A percentile compares a stretch with the other conserved stretches of the same genome.
These are phyloP conservation scores for Phoenicopterus ruber DNA, from an alignment of 2,113 vertebrate genomes.

Conservation along the genomic window DNA sequence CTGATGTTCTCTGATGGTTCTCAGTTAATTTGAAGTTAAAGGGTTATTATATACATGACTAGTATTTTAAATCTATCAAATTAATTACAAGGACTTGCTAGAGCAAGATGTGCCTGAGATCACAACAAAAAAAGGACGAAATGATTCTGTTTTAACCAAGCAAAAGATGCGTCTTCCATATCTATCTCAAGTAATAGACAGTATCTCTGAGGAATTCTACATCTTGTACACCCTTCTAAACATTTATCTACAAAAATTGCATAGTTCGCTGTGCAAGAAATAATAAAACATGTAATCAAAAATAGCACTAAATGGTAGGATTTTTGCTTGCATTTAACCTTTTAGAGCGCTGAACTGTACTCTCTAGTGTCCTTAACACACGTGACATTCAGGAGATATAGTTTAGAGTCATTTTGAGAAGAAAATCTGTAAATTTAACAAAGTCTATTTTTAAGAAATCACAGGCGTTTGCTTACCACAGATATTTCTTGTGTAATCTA, in stretches of 20 bases:
- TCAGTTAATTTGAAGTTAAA: not conserved
- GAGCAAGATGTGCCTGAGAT: not conserved
- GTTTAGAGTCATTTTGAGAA: not conserved
- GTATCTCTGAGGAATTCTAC: not conserved
- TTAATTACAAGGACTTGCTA: not conserved
- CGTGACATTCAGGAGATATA: not conserved
- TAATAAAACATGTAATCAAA: not conserved
- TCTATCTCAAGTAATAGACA: not conserved
- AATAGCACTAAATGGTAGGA: not conserved
- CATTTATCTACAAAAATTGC: not conserved
- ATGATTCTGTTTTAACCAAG: not conserved
- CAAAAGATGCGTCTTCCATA: not conserved
- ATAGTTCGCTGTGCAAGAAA: not conserved
- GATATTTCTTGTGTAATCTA: not conserved
- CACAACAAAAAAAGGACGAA: not conserved
- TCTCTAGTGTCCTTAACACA: not conserved
- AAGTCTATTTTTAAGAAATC: not conserved
- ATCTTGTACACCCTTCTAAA: not conserved
- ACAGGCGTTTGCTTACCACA: not conserved
- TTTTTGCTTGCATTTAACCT: not conserved
- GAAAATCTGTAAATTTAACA: not conserved
- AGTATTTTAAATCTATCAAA: not conserved
- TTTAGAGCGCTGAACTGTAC: not conserved
- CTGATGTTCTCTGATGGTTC: not conserved
- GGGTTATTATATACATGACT: not conserved